Base-by-base conservation (phyloP, 1,140 invertebrate species). In the Euura saliciscinereae region DNA sequence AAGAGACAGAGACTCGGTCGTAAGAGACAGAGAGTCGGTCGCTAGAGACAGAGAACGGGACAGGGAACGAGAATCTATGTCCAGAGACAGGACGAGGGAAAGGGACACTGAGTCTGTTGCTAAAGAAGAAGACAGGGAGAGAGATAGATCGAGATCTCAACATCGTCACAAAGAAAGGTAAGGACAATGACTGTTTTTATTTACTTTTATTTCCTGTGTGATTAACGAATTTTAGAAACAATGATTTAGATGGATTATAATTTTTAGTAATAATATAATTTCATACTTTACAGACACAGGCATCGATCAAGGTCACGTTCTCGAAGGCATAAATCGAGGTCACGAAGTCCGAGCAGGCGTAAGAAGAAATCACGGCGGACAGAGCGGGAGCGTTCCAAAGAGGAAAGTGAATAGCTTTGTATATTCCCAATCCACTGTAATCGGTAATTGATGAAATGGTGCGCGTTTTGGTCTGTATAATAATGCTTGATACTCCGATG, bases 311-410 rank as follows among this genome's bases (percentile, higher is more conserved):
- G 91, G 75, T 86, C 86, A 10, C 83, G 87, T 43, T 88, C 87
- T 43, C 87, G 91, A 13, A 88, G 89, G 42, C 89, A 90, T 7
- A 90, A 89, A 75, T 90, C 89, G 1, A 89, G 85, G 79, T 91
- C 88, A 71, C 89, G 91, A 71, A 91, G 91, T 79, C 90, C 91
- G 4, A 89, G 88, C 78, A 87, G 90, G 70, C 86, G 90, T 59
- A 92, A 92, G 81, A 92, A 92, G 86, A 92, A 92, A 85, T 90
- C 89, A 0, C 86, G 90, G 77, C 88, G 90, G 64, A 89, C 90
- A 43, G 90, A 91, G 71, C 80, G 86, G 43, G 88, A 89, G 74
- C 79, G 86, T 42, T 88, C 87, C 8, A 91, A 91, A 73, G 90
- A 90, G 73, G 90, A 90, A n/a, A 90, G 89, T 67, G 89, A 90